Conservation (phyloP, 2,113 vertebrate genomes). For the Xiphophorus couchianus region DNA sequence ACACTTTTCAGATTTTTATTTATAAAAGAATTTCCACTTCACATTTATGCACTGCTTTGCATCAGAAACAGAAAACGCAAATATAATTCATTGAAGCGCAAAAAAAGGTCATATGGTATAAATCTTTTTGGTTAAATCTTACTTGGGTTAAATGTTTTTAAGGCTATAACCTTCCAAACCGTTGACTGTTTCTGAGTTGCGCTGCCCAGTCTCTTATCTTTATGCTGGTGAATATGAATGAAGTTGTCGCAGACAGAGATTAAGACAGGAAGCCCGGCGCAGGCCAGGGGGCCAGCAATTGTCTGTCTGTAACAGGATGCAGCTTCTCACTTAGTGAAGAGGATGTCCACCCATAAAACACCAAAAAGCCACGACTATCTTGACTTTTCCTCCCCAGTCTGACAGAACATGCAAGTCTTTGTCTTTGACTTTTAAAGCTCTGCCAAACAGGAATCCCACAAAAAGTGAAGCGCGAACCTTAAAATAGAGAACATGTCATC, state of each 20-base stretch:
- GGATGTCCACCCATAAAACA: conserved; percentile 56
- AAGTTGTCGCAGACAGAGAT: not conserved
- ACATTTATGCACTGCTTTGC: not conserved
- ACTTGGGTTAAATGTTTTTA: too few relatives aligned
- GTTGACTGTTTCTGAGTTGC: too few relatives aligned
- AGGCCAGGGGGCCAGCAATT: conserved; percentile 52
- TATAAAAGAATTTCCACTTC: not conserved
- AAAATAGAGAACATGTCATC: conserved; percentile 34
- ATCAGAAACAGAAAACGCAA: not conserved
- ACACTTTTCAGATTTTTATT: too few relatives aligned
- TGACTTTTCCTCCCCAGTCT: conserved; percentile 27
- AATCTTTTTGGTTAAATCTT: too few relatives aligned
- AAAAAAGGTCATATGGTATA: too few relatives aligned
- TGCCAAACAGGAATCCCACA: conserved; percentile 50
- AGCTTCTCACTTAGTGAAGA: conserved; percentile 61
- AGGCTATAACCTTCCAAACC: not conserved
- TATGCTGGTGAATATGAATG: not conserved
- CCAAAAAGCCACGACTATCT: conserved; percentile 16
- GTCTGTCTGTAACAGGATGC: conserved; percentile 67
- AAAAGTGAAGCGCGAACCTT: not conserved
- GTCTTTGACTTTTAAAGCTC: conserved; percentile 48
- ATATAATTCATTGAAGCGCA: not conserved
- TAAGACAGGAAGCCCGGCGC: conserved; percentile 48
- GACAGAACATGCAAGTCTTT: conserved; percentile 22
- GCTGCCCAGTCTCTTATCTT: not conserved